Percentiles rank a stretch among this genome's conserved stretches.
phyloP scores from a whole-genome alignment of 2,797 vertebrate genomes.

The Acipenser transmontanus region DNA sequence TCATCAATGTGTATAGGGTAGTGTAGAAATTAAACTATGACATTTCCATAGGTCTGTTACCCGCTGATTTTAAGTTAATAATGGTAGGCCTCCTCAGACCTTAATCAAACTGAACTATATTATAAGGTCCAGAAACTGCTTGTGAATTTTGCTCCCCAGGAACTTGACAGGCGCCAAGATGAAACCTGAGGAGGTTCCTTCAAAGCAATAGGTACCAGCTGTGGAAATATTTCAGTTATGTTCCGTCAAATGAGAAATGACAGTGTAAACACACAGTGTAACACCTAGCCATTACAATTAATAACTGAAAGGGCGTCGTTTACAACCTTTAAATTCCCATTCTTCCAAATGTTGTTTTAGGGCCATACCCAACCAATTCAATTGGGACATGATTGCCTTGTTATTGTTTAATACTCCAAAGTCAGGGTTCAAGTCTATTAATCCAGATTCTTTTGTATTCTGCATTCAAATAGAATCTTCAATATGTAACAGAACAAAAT shows the following conservation, averaged over 20 bases:
- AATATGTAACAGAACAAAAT: too few species aligned
- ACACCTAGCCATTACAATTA: slow-evolving; percentile 10
- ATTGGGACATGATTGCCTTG: too few species aligned
- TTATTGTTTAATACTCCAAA: too few species aligned
- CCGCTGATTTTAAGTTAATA: slow-evolving; percentile 18
- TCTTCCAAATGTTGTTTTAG: neutral
- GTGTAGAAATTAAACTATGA: too few species aligned
- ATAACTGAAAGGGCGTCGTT: too few species aligned
- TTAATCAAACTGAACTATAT: slow-evolving; percentile 29
- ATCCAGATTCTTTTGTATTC: too few species aligned
- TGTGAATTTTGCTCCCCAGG: slow-evolving; percentile 12
- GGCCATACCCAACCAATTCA: too few species aligned
- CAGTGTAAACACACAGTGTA: slow-evolving; percentile 34
- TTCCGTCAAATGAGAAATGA: slow-evolving; percentile 41
- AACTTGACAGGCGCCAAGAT: slow-evolving; percentile 37
- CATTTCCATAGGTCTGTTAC: too few species aligned
- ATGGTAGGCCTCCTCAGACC: slow-evolving; percentile 41
- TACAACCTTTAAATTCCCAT: neutral
- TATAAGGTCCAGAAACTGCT: slow-evolving; percentile 27
- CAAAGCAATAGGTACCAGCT: slow-evolving; percentile 41
- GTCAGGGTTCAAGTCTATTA: too few species aligned
- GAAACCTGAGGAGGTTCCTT: slow-evolving; percentile 39
- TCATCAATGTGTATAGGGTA: too few species aligned
- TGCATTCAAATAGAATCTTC: too few species aligned
- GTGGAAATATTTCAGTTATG: slow-evolving; percentile 40